Evolutionary conservation across 2,797 vertebrate genomes (phyloP).

Genomic region (Leptodactylus fallax): DNA sequence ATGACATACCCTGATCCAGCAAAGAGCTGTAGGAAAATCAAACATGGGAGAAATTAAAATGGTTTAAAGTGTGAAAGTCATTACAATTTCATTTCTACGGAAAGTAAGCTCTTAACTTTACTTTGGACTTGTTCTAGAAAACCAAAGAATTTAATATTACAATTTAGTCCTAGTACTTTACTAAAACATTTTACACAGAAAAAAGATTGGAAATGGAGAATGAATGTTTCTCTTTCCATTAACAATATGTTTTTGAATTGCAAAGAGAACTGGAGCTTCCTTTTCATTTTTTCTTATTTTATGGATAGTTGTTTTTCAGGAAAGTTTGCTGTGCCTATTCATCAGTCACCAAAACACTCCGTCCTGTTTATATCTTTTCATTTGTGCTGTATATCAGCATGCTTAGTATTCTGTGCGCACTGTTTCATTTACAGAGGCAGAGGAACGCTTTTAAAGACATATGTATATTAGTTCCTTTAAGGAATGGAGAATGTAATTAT

Average conservation of each 20-base stretch:
- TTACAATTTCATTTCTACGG: conserved; percentile 53
- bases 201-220: conserved; percentile 53
- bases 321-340: conserved; percentile 68
- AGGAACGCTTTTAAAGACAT: conserved; percentile 64
- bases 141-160: conserved; percentile 53
- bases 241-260: conserved; percentile 64
- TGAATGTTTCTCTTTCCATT: conserved; percentile 67
- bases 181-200: conserved; percentile 51
- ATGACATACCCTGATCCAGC: conserved; percentile 17
- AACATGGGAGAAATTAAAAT: conserved; percentile 44
- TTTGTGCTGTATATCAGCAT: conserved; percentile 66
- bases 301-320: conserved; percentile 66
- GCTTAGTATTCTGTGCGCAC: conserved; percentile 68
- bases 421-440: conserved; percentile 58
- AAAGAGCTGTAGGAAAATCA: conserved; percentile 30
- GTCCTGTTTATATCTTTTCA: conserved; percentile 64
- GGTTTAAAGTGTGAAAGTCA: conserved; percentile 29
- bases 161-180: conserved; percentile 40
- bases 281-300: conserved; percentile 67
- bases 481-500: conserved; percentile 42
- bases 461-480: conserved; percentile 50
- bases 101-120: conserved; percentile 45
- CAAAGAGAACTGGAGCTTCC: conserved; percentile 67
- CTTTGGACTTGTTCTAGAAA: conserved; percentile 55
- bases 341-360: conserved; percentile 66